Percentiles rank a stretch among this genome's conserved stretches.
phyloP scores from a whole-genome alignment of 2,888 invertebrate species.

The Leucophenga montana region DNA sequence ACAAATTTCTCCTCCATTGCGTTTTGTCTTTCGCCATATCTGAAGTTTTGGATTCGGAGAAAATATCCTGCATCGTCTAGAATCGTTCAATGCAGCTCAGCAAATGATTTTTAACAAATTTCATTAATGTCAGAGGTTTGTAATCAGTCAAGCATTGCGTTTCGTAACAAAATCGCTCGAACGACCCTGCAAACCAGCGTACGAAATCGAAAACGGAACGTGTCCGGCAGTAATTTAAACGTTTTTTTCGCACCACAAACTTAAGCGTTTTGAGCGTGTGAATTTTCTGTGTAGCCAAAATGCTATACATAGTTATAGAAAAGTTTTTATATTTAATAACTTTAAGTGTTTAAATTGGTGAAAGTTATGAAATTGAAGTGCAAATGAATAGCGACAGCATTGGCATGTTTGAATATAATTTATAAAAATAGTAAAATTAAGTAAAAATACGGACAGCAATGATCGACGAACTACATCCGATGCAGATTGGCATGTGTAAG shows the following conservation, averaged over 20 bases:
- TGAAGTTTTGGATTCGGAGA: constrained; percentile 45
- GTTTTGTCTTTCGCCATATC: background rate
- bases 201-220: too few species aligned
- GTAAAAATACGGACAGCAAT: constrained; percentile 44
- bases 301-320: too few species aligned
- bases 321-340: too few species aligned
- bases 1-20: constrained; percentile 54
- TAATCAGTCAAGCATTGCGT: constrained; percentile 72
- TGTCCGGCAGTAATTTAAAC: too few species aligned
- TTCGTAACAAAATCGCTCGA: constrained; percentile 48
- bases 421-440: background rate
- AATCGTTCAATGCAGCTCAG: constrained; percentile 46
- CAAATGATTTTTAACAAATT: constrained; percentile 67
- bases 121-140: constrained; percentile 70
- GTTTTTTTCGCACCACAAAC: too few species aligned
- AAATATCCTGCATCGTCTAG: constrained; percentile 57
- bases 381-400: too few species aligned
- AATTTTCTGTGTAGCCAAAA: too few species aligned
- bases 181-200: background rate
- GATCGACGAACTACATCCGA: constrained; percentile 72
- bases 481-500: constrained; percentile 72
- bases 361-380: constrained; percentile 24
- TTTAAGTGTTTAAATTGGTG: constrained; percentile 11
- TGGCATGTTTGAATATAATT: too few species aligned
- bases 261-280: too few species aligned